Evolutionary conservation across 2,113 vertebrate species (phyloP), one percentile per base, ranked within the genome.

Genomic region (Entelurus aequoreus): DNA sequence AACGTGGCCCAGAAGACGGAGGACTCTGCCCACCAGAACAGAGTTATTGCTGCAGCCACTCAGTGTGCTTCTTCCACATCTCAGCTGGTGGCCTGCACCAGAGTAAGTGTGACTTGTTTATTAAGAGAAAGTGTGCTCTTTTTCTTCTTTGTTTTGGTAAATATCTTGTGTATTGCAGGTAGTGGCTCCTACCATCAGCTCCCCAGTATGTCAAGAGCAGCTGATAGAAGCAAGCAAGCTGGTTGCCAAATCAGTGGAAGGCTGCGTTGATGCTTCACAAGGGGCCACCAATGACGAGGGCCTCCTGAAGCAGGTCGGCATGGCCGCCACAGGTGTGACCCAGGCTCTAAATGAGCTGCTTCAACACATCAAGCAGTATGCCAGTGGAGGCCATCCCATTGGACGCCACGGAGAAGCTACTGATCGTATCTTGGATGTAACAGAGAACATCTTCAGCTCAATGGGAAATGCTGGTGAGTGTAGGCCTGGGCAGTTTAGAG

Each of bases 371-470:
- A 96, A 94, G 72, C 94, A 94, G 83, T 94, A 98, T 0, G 93
- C 95, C 68, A 91, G 88, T 0, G 95, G 94, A 0, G 93, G 92
- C 0, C 93, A 94, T 71, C 94, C 96, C 1, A 93, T 96, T 0
- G 95, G 95, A 3, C 92, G 94, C 21, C 98, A 98, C 0, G 97
- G 98, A 68, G 94, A 98, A 77, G 96, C 97, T 74, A 97, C 96
- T 0, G 93, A 98, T 85, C 95, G 95, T 77, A 98, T 98, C 80
- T 91, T 98, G 59, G 94, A 94, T 0, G 93, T 98, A 73, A 98
- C 96, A 0, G 94, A 98, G 86, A 98, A 98, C 80, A 98, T 98
- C 90, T 98, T 98, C 88, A 98, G 94, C 86, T 96, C 94, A n/a
- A 97, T 97, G 95, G 95, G 95, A 1, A 94, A 98, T 3, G 94